A percentile compares a stretch with the other conserved stretches of the same genome.
Evolutionary conservation across 2,113 vertebrate species (phyloP).

Genomic region (Cynocephalus volans): DNA sequence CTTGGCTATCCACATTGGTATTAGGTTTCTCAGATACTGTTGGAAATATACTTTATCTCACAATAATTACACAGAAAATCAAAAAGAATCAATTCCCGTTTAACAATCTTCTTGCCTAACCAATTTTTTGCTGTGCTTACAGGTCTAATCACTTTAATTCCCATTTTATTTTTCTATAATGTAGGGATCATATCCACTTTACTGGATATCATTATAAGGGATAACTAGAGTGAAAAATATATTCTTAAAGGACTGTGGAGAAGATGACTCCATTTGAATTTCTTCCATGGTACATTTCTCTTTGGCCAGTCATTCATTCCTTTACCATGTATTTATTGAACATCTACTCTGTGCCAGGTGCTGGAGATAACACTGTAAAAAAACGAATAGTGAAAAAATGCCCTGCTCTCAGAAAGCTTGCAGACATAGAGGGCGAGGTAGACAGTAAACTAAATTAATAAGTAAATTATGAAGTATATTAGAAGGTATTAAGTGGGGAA

Average conservation of each 20-base stretch:
- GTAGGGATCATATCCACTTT: neutral
- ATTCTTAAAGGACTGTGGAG: neutral
- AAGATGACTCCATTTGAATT: neutral
- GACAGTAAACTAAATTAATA: neutral
- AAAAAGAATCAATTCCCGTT: conserved; percentile 1
- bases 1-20: neutral
- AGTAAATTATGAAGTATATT: neutral
- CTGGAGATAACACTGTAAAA: too few species aligned
- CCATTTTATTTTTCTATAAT: conserved; percentile 35
- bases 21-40: neutral
- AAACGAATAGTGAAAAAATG: neutral
- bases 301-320: neutral
- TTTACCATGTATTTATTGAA: neutral
- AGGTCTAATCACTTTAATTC: conserved; percentile 1
- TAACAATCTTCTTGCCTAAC: neutral
- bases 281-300: neutral
- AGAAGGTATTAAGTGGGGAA: neutral
- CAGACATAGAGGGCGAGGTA: accelerated
- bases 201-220: neutral
- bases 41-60: neutral
- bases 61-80: neutral
- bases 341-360: neutral
- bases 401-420: neutral
- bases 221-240: neutral
- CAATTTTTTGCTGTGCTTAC: neutral